Conservation (phyloP, 2,113 vertebrate species). For the Campylomormyrus numenius region DNA sequence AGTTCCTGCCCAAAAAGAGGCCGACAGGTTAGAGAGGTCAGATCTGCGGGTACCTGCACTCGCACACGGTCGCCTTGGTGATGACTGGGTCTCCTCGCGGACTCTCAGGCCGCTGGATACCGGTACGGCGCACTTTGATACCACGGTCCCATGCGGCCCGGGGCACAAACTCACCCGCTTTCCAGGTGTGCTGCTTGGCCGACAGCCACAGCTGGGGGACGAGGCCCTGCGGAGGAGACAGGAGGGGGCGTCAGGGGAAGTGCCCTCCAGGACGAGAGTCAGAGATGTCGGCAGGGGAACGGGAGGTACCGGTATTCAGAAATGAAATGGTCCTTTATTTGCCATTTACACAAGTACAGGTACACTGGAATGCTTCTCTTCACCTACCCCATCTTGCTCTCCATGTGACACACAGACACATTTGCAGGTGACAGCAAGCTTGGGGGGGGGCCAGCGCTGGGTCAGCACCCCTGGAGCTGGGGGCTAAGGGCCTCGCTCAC, state of each 20-base stretch:
- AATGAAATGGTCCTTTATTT: neutral
- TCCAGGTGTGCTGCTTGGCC: slow-evolving; percentile 60
- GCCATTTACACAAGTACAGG: neutral
- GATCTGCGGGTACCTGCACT: neutral
- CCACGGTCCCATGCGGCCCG: no score
- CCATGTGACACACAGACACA: neutral
- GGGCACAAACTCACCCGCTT: slow-evolving; percentile 43
- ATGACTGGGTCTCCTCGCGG: neutral
- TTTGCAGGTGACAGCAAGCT: neutral
- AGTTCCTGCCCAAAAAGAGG: slow-evolving; percentile 26
- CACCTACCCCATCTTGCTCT: neutral
- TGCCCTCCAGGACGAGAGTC: neutral
- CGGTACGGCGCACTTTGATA: neutral
- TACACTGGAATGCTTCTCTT: neutral
- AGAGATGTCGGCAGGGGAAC: neutral
- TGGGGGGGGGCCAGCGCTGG: neutral
- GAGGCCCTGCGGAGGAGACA: slow-evolving; percentile 29
- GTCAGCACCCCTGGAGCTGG: neutral
- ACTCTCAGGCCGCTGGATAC: neutral
- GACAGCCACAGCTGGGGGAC: slow-evolving; percentile 59
- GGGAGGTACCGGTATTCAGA: neutral
- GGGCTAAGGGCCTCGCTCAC: neutral
- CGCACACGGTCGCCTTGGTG: neutral
- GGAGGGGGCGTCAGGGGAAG: neutral
- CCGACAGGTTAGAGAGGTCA: neutral